These are phyloP conservation scores for Ceratothoa steindachneri DNA, from an alignment of 2,888 invertebrate genomes.

Conservation along the genomic window DNA sequence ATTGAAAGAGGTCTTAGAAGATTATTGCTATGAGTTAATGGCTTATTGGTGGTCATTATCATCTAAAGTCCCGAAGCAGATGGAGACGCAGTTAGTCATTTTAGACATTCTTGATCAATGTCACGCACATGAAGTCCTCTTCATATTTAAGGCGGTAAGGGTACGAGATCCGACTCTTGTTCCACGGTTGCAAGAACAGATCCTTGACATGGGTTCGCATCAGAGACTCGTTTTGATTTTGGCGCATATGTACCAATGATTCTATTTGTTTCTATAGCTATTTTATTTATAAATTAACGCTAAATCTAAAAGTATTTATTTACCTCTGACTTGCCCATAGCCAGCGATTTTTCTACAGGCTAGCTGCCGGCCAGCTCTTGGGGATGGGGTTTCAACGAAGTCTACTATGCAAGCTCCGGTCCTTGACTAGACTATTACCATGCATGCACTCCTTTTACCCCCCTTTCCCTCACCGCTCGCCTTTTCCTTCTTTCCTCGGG, in stretches of 20 bases:
- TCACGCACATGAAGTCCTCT: conserved; percentile 39
- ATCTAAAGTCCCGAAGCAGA: background rate
- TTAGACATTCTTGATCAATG: conserved; percentile 37
- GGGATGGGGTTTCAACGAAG: no score
- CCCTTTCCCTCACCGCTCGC: no score
- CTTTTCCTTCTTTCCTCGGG: no score
- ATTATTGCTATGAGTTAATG: background rate
- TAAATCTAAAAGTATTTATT: no score
- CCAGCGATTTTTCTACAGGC: no score
- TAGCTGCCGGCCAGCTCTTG: no score
- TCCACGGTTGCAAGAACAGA: conserved; percentile 38
- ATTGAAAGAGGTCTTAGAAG: conserved; percentile 2
- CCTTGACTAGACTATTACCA: no score
- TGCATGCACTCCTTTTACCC: no score
- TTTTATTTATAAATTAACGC: no score
- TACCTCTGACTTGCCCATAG: no score
- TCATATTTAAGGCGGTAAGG: conserved; percentile 31
- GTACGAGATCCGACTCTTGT: conserved; percentile 30
- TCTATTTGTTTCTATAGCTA: no score
- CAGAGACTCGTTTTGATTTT: conserved; percentile 37
- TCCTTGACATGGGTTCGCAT: conserved; percentile 38
- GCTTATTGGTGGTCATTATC: conserved; percentile 15
- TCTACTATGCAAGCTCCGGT: no score
- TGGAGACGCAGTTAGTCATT: conserved; percentile 13
- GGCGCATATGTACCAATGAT: conserved; percentile 33